Evolutionary conservation across 2,113 vertebrate genomes (phyloP).

Genomic region (Mormyrus lacerda): DNA sequence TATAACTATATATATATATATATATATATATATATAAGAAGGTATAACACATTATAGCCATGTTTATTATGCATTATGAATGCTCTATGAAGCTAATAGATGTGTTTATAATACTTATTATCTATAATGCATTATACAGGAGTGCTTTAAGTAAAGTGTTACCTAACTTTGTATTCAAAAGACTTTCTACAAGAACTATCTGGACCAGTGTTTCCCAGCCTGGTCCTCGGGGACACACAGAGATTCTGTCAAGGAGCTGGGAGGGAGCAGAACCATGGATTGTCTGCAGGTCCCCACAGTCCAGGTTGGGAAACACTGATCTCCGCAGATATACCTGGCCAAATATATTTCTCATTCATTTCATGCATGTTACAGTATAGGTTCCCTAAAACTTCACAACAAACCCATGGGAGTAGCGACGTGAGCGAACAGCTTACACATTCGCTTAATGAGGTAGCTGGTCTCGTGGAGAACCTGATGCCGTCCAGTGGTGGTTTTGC

Average conservation of each 20-base stretch:
- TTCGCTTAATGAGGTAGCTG: slow-evolving; percentile 50
- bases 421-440: slow-evolving; percentile 58
- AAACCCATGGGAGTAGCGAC: not conserved
- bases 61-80: no score
- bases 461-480: slow-evolving; percentile 31
- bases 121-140: no score
- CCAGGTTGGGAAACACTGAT: not conserved
- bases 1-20: no score
- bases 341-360: not conserved
- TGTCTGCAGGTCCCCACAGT: not conserved
- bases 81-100: no score
- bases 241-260: not conserved
- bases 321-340: not conserved
- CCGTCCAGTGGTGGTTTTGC: slow-evolving; percentile 39
- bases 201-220: not conserved
- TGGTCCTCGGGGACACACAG: not conserved
- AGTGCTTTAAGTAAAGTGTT: no score
- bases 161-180: not conserved
- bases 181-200: not conserved
- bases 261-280: not conserved
- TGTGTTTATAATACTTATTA: no score
- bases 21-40: no score
- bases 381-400: not conserved
- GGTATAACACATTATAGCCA: no score
- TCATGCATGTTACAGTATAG: not conserved